Conservation (phyloP, 1,140 invertebrate genomes). For the Metaphire vulgaris region DNA sequence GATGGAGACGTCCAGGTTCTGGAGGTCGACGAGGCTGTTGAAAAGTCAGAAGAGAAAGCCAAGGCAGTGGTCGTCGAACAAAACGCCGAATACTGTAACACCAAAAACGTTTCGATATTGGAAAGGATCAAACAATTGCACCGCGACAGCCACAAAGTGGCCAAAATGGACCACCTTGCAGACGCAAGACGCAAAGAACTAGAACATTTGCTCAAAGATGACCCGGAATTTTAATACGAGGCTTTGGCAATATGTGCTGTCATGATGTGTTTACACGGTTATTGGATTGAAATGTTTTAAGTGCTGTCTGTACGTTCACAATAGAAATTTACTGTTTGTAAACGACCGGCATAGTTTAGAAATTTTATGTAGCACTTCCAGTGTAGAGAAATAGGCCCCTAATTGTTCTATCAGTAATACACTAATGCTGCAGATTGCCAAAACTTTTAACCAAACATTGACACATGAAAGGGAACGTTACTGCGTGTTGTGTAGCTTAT, state of each 20-base stretch:
- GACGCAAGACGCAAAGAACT: background rate
- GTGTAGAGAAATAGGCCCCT: background rate
- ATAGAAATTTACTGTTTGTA: background rate
- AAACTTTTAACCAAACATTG: too few species aligned
- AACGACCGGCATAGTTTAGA: background rate
- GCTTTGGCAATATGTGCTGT: background rate
- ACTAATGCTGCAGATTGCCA: too few species aligned
- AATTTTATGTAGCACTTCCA: background rate
- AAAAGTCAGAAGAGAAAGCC: background rate
- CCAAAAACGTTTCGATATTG: background rate
- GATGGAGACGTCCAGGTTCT: background rate
- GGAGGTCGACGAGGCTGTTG: background rate
- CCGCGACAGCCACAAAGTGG: background rate
- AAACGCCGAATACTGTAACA: background rate
- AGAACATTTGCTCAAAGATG: background rate
- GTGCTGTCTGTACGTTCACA: background rate
- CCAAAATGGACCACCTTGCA: background rate
- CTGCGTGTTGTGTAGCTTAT: too few species aligned
- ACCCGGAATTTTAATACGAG: background rate
- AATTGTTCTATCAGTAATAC: too few species aligned
- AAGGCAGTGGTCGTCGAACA: background rate
- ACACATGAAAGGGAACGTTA: too few species aligned
- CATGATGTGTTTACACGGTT: too few species aligned
- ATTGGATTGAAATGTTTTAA: too few species aligned
- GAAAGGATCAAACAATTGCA: background rate